Base-by-base conservation (phyloP, 2,113 vertebrate genomes). In the Amphilophus citrinellus region DNA sequence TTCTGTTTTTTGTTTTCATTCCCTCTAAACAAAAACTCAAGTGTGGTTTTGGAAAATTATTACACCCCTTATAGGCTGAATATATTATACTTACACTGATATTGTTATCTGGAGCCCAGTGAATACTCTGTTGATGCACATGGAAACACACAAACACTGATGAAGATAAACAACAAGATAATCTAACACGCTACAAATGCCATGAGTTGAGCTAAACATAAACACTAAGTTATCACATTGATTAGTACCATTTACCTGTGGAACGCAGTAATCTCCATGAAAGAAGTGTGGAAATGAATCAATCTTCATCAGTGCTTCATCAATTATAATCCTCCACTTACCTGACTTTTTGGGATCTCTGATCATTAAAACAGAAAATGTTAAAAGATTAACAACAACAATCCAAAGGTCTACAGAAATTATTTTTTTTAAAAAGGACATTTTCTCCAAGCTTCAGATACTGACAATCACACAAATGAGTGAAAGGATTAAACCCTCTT, bases 241-340 rank as follows among this genome's bases (percentile, higher is more conserved):
- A 15, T 27, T 20, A 58, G 14, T 60, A 18, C 2, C 3, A 18
- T 58, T 1, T 47, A 93, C 95, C 82, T 89, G 94, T 10, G 93
- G 85, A 18, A 76, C 79, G 15, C 95, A 96, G 83, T 96, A 96
- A 85, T 95, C 92, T 66, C 94, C 93, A 24, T 96, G 95, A 61
- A 96, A 96, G 85, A 95, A 95, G 76, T 93, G 86, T 20, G 94
- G 94, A 63, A 95, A 93, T 8, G 94, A 95, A 4, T 90, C 75
- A 9, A 95, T 94, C 80, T 80, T 94, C 84, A 90, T 83, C 56
- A 94, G 78, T 3, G 82, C 79, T 73, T 93, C 88, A 60, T 95
- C 94, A 1, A 91, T 82, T 42, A 94, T 89, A 35, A 94, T 91
- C 44, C 89, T 91, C 94, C 94, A 95, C 39, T 73, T 91, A 10